Evolutionary conservation across 2,888 invertebrate genomes (phyloP), one percentile per base, ranked within the genome.

Genomic region (Leucania comma): DNA sequence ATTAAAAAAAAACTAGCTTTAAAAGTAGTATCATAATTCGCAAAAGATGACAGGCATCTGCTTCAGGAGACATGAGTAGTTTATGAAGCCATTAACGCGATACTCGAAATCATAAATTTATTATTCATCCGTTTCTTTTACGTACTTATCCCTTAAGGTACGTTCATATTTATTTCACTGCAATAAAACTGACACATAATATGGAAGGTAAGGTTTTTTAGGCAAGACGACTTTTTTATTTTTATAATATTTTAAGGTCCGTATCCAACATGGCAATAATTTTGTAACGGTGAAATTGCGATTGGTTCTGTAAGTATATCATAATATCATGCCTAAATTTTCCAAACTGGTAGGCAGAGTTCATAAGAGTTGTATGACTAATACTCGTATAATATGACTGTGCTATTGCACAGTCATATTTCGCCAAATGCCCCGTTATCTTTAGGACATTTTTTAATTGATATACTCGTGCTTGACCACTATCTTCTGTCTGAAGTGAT

Each of bases 1-100:
- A n/a, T 58, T 53, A 68, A 38, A 46, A 35, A 58, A 68, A 38
- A 46, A 35, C 46, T 67, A 58, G 58, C 53, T 32, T 42, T 68
- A 59, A 58, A 58, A 12, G 56, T n/a, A 26, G 10, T 29, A 38
- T 29, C 70, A 76, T 76, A 75, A 66, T 56, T 71, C 60, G 2
- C 63, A 35, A 48, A 76, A 63, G 48, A 69, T 61, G 53, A 71
- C 78, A 80, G 29, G 22, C 20, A 38, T 17, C 46, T 60, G 38
- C 24, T 32, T 59, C 32, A 58, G 29, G 26, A 69, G 59, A 20
- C 42, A 42, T 14, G 38, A 46, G 12, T 75, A 22, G 29, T 78
- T 81, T 53, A 63, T 77, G 50, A 51, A 32, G 46, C 60, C 57
- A 81, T 81, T 76, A 53, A 63, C 48, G 24, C 1, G 12, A 4